A percentile compares a stretch with the other conserved stretches of the same genome.
phyloP scores from a whole-genome alignment of 2,797 vertebrate species.

The Pyrocephalus nanus region DNA sequence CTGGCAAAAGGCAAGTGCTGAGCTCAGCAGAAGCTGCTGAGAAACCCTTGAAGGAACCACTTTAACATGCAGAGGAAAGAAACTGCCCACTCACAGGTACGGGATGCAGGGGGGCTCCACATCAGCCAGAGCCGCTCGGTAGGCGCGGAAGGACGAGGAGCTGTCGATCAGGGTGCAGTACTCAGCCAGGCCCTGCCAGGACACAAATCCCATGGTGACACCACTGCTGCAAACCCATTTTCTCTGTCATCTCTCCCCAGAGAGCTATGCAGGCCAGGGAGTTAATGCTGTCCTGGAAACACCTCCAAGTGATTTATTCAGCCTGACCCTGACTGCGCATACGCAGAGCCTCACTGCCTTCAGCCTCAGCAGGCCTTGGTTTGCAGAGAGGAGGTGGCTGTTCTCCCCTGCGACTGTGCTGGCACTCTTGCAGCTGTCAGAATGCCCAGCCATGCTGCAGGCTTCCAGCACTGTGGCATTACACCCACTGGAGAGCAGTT shows the following conservation, averaged over 20 bases:
- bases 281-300: not conserved
- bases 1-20: not conserved
- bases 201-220: not conserved
- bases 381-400: not conserved
- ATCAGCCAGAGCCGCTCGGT: slow-evolving; percentile 92
- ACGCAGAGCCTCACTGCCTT: not conserved
- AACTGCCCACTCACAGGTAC: slow-evolving; percentile 86
- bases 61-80: not conserved
- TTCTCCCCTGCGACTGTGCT: not conserved
- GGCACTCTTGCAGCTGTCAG: not conserved
- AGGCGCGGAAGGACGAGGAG: slow-evolving; percentile 97
- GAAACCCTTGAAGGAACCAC: not conserved
- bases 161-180: slow-evolving; percentile 99
- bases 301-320: not conserved
- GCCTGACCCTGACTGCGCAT: rapidly evolving
- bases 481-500: not conserved
- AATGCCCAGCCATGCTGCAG: not conserved
- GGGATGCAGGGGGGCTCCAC: slow-evolving; percentile 98
- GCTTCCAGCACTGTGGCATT: not conserved
- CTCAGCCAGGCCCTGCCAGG: slow-evolving; percentile 89
- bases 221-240: not conserved
- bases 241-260: not conserved
- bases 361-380: not conserved
- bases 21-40: not conserved
- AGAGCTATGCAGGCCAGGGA: not conserved